Evolutionary conservation across 1,140 invertebrate genomes (phyloP).

Genomic region (Lepidurus arcticus): DNA sequence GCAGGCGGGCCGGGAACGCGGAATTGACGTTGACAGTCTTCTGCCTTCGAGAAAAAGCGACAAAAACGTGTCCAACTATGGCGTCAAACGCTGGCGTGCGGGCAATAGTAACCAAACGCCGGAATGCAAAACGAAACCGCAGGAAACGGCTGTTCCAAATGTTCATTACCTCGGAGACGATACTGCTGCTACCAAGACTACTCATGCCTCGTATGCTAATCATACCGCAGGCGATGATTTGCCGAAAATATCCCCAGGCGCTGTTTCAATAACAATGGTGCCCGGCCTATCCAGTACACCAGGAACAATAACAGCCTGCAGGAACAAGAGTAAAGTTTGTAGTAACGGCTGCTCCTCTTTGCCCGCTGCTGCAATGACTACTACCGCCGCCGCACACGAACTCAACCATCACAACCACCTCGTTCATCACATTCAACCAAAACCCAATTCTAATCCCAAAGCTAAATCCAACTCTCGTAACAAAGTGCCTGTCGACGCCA

Average conservation of each 20-base stretch:
- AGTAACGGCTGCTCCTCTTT: background rate
- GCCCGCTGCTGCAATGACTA: background rate
- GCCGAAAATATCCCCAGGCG: background rate
- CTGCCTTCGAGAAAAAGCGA: background rate
- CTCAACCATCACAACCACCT: background rate
- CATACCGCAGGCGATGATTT: background rate
- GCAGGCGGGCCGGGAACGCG: background rate
- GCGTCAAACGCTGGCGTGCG: background rate
- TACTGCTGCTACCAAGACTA: too few relatives aligned
- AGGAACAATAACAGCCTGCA: background rate
- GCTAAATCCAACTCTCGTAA: background rate
- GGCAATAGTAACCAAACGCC: background rate
- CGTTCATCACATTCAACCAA: background rate
- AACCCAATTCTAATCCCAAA: background rate
- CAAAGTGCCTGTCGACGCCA: slow-evolving; percentile 17
- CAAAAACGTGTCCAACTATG: background rate
- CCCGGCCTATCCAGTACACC: background rate
- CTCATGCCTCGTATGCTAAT: too few relatives aligned
- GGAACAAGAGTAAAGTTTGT: background rate
- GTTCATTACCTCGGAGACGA: background rate
- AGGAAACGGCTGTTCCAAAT: background rate
- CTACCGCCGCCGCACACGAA: background rate
- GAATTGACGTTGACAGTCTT: slow-evolving; percentile 2
- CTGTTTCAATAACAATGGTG: background rate
- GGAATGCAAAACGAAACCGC: background rate